A percentile compares a stretch with the other conserved stretches of the same genome.
Evolutionary conservation across 2,797 vertebrate species (phyloP).

Genomic region (Thaleichthys pacificus): DNA sequence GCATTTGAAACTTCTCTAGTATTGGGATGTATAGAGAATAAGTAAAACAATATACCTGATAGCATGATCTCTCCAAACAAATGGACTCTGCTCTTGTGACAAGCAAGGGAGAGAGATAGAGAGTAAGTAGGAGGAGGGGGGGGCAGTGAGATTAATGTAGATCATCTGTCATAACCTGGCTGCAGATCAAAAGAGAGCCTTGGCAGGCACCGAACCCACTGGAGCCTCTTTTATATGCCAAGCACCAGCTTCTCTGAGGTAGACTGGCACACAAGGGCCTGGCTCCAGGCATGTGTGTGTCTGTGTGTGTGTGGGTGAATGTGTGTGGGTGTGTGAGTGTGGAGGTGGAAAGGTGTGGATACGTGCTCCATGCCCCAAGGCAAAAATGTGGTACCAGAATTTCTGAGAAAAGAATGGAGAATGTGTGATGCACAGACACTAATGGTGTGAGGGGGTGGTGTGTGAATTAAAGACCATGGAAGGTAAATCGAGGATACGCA

Average conservation of each 20-base stretch:
- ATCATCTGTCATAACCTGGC: conserved; percentile 74
- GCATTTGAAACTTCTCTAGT: conserved; percentile 15
- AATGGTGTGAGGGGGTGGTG: conserved; percentile 54
- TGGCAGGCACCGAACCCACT: conserved; percentile 69
- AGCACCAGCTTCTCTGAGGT: conserved; percentile 56
- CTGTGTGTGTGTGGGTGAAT: not conserved
- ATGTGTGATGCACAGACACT: conserved; percentile 52
- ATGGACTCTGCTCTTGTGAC: conserved; percentile 32
- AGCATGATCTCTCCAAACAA: conserved; percentile 30
- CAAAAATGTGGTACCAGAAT: conserved; percentile 63
- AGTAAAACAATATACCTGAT: conserved; percentile 25
- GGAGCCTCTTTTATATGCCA: conserved; percentile 59
- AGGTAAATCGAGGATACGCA: conserved; percentile 32
- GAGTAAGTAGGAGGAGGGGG: not conserved
- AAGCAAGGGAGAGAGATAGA: conserved; percentile 8
- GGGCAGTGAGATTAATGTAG: conserved; percentile 65
- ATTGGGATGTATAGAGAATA: conserved; percentile 36
- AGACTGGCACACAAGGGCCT: conserved; percentile 52
- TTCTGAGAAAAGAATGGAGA: conserved; percentile 42
- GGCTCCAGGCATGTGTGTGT: conserved; percentile 50
- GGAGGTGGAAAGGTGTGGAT: conserved; percentile 53
- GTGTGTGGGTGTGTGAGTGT: not conserved
- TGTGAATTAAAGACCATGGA: conserved; percentile 49
- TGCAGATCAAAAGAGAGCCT: conserved; percentile 70
- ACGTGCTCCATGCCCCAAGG: conserved; percentile 52